Evolutionary conservation across 2,797 vertebrate genomes (phyloP).

Genomic region (Squalus acanthias): DNA sequence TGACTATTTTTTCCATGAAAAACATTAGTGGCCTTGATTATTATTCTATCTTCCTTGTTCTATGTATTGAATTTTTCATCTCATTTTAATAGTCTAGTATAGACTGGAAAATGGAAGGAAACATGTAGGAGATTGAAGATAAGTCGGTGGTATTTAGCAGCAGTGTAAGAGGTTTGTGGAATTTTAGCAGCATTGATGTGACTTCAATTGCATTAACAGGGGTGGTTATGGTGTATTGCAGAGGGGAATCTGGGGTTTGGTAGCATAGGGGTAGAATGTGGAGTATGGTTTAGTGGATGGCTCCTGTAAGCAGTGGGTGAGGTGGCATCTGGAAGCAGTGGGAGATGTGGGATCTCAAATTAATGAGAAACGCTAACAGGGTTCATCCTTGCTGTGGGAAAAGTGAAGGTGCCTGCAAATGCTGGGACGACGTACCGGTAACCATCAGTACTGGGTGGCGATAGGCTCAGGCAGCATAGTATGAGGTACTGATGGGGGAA

Average conservation of each 20-base stretch:
- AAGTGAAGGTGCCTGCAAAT: background rate
- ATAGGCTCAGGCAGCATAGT: background rate
- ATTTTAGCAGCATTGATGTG: background rate
- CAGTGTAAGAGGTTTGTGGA: background rate
- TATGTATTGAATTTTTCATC: background rate
- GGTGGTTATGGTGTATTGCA: background rate
- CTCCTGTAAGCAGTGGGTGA: background rate
- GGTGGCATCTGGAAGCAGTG: background rate
- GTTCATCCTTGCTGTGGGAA: background rate
- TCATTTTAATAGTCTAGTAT: background rate
- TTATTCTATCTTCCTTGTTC: no score
- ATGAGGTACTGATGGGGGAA: background rate
- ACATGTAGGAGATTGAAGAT: background rate
- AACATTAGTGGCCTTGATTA: no score
- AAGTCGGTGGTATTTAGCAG: background rate
- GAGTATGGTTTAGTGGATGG: background rate
- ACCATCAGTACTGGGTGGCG: background rate
- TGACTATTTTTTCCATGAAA: no score
- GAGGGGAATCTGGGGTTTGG: background rate
- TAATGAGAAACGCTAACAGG: background rate
- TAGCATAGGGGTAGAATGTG: background rate
- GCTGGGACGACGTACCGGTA: no score
- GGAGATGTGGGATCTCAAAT: background rate
- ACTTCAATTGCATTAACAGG: background rate
- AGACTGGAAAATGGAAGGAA: background rate